phyloP scores from a whole-genome alignment of 2,888 invertebrate genomes.

The Alloscopus bannaensis region DNA sequence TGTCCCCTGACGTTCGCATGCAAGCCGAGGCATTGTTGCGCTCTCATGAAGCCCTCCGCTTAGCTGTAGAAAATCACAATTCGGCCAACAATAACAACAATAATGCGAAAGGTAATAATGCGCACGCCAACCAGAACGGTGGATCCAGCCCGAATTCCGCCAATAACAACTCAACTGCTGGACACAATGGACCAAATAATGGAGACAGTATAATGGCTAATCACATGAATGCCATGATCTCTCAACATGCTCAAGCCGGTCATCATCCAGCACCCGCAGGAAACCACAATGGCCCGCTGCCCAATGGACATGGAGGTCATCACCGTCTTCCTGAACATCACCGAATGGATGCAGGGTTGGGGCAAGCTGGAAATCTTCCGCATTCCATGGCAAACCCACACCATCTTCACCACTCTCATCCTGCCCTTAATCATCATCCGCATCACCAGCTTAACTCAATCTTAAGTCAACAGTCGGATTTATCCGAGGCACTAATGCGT shows the following conservation, averaged over 20 bases:
- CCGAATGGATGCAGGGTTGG: conserved; percentile 61
- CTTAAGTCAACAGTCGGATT: conserved; percentile 71
- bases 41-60: conserved; percentile 87
- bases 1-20: conserved; percentile 81
- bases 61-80: conserved; percentile 80
- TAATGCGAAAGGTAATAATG: conserved; percentile 60
- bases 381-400: conserved; percentile 68
- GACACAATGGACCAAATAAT: conserved; percentile 67
- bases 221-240: conserved; percentile 67
- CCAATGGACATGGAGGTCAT: conserved; percentile 68
- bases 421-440: conserved; percentile 71
- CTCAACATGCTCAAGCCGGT: conserved; percentile 62
- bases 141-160: conserved; percentile 59
- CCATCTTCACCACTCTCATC: conserved; percentile 68
- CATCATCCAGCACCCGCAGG: conserved; percentile 66
- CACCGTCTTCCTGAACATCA: conserved; percentile 67
- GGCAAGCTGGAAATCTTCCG: conserved; percentile 66
- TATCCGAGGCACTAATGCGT: conserved; percentile 71
- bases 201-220: conserved; percentile 68
- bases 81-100: conserved; percentile 72
- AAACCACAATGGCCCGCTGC: conserved; percentile 44
- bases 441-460: conserved; percentile 70
- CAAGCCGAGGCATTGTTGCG: conserved; percentile 79
- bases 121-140: conserved; percentile 63
- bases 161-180: conserved; percentile 55